Base-by-base conservation (phyloP, 2,888 invertebrate genomes). In the Hybos culiciformis region DNA sequence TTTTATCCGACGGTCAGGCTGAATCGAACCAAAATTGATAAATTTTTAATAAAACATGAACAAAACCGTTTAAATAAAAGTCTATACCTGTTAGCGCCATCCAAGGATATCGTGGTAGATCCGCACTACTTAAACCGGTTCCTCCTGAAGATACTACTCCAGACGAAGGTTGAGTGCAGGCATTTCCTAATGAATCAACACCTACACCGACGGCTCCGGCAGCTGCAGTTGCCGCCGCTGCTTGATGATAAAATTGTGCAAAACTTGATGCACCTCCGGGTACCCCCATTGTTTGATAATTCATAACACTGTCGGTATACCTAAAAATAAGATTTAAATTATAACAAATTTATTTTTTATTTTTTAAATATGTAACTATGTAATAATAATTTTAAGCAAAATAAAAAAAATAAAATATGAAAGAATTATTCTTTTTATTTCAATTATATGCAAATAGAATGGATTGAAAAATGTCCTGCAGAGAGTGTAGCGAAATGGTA, bases 61-160 rank as follows among this genome's bases (percentile, higher is more conserved):
- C 20, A 21, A 32, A 33, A 37, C 34, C 24, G 15, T 33, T 34
- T 18, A 21, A 37, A 24, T 37, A 36, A 43, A 32, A 23, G 39
- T 54, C 57, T n/a, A 62, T 75, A 90, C 91, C 91, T 75, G 91
- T 90, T 69, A 91, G 87, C 61, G 90, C 86, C 90, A 92, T 91
- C 91, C 91, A 92, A 39, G 91, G 91, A 68, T 92, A 91, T 62
- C 91, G 78, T 44, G 91, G 90, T 64, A 91, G 83, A 70, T 91
- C 91, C 39, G 87, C 86, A 62, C 91, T 80, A 45, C 87, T 85
- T 67, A 87, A 87, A 49, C 85, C 85, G 47, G 84, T 79, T 18
- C 64, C 66, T 15, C 66, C 65, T 33, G 65, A 58, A 45, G 78
- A 72, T 47, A 73, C 71, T 37, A 74, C 70, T 32, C 70, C 71